Percentiles rank a stretch among this genome's conserved stretches.
These are phyloP conservation scores for Alentia gelatinosa DNA, from an alignment of 2,888 invertebrate species.

Conservation along the genomic window DNA sequence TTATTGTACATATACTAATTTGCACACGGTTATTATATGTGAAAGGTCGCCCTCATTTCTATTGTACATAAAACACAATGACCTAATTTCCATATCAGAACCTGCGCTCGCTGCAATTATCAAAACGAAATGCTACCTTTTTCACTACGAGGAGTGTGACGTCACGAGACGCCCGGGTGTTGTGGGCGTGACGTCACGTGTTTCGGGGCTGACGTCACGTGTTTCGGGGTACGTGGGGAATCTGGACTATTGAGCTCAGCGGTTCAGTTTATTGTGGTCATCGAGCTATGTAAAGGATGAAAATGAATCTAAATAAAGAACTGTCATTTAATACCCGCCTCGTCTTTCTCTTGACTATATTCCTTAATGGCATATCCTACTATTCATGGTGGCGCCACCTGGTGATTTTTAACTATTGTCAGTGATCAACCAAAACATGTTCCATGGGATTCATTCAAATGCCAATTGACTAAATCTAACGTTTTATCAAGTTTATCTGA, in stretches of 20 bases:
- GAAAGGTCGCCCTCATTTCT: not conserved
- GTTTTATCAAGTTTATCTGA: no score
- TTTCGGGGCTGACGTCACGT: not conserved
- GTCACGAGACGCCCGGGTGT: not conserved
- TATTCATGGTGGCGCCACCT: no score
- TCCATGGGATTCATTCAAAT: no score
- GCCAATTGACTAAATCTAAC: no score
- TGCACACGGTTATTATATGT: not conserved
- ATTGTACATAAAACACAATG: not conserved
- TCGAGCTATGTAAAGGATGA: not conserved
- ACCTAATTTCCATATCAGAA: not conserved
- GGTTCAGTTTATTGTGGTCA: not conserved
- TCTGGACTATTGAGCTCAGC: not conserved
- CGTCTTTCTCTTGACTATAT: no score
- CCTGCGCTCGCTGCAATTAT: not conserved
- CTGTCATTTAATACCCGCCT: no score
- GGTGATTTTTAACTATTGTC: no score
- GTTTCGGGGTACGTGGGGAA: not conserved
- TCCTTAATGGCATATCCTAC: no score
- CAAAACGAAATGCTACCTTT: not conserved
- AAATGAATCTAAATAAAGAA: not conserved
- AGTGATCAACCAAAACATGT: no score
- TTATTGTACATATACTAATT: slow-evolving; percentile 1
- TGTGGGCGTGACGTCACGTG: no score
- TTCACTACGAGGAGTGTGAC: not conserved